Evolutionary conservation across 2,888 invertebrate genomes (phyloP).

Genomic region (Cerastoderma edule): DNA sequence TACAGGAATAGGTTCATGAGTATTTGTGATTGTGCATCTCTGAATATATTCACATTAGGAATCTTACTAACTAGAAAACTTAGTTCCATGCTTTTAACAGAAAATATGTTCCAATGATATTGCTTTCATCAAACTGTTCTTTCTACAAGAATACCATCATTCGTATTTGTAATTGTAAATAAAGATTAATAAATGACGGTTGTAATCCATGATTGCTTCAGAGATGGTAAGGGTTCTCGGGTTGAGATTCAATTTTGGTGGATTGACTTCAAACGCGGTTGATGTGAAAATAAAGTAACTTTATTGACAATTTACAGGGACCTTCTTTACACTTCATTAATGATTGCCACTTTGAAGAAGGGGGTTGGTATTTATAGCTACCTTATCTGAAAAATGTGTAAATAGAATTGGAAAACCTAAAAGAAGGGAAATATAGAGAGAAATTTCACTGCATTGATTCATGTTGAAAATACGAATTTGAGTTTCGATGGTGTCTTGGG

Average conservation of each 20-base stretch:
- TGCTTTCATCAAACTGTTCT: neutral
- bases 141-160: no score
- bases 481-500: neutral
- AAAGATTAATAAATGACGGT: no score
- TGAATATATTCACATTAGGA: no score
- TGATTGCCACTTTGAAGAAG: constrained; percentile 22
- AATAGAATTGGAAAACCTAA: no score
- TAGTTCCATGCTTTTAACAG: neutral
- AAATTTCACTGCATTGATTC: neutral
- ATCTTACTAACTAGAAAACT: neutral
- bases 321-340: constrained; percentile 25
- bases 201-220: constrained; percentile 2
- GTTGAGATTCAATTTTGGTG: constrained; percentile 18
- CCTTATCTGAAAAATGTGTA: no score
- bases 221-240: constrained; percentile 1
- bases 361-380: neutral
- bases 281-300: constrained; percentile 14
- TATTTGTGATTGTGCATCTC: no score
- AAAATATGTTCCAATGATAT: neutral
- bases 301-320: constrained; percentile 15
- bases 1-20: no score
- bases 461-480: neutral
- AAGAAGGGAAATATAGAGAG: no score
- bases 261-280: constrained; percentile 23
- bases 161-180: no score